A percentile compares a stretch with the other conserved stretches of the same genome.
Conservation (phyloP, 1,140 invertebrate genomes). For the Thereuonema tuberculata region DNA sequence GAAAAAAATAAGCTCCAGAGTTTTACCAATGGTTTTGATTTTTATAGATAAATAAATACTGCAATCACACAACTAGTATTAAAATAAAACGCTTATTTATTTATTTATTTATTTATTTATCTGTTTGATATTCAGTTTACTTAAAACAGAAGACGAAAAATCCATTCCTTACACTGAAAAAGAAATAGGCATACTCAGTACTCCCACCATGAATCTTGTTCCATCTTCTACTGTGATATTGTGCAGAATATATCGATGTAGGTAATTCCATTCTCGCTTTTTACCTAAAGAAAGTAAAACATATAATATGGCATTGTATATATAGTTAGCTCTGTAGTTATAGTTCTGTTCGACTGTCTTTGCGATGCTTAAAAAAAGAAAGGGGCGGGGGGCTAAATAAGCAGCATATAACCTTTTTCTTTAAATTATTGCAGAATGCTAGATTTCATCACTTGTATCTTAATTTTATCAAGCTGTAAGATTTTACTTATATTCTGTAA, state of each 20-base stretch:
- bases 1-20: neutral
- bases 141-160: constrained; percentile 10
- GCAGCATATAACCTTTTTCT: too few species aligned
- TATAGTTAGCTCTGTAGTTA: too few species aligned
- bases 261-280: constrained; percentile 50
- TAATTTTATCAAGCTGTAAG: too few species aligned
- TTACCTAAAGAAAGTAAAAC: constrained; percentile 35
- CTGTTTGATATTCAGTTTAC: too few species aligned
- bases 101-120: too few species aligned
- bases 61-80: neutral
- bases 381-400: too few species aligned
- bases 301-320: too few species aligned
- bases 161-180: constrained; percentile 37
- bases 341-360: too few species aligned
- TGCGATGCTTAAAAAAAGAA: too few species aligned
- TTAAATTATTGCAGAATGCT: too few species aligned
- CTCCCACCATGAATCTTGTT: constrained; percentile 42
- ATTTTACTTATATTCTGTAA: too few species aligned
- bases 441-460: too few species aligned
- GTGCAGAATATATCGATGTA: constrained; percentile 55
- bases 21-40: neutral
- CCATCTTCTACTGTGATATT: constrained; percentile 50
- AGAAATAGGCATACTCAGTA: constrained; percentile 49
- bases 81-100: neutral
- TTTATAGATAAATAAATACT: neutral